Conservation (phyloP, 2,797 vertebrate species). For the Microctenopoma lineatum region DNA sequence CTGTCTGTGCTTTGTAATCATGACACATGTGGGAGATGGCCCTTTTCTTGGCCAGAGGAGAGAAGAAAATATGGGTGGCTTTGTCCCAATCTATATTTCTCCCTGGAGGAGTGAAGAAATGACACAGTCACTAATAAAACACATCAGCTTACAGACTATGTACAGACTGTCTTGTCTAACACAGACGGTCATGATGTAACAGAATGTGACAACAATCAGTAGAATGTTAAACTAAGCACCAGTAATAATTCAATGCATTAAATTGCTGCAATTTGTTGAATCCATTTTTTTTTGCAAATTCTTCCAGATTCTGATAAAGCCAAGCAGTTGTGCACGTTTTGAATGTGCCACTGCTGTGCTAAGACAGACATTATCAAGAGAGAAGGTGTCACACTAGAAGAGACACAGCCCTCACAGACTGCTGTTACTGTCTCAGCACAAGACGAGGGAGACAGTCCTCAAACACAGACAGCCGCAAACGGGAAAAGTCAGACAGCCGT, state of each 20-base stretch:
- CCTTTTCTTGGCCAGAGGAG: conserved; percentile 25
- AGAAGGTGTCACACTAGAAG: conserved; percentile 2
- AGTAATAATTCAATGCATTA: not conserved
- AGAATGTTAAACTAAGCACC: not conserved
- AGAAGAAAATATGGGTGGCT: conserved; percentile 22
- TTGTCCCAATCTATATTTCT: conserved; percentile 37
- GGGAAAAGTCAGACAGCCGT: conserved; percentile 41
- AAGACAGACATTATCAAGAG: not conserved
- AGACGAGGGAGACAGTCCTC: conserved; percentile 26
- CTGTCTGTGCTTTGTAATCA: conserved; percentile 50
- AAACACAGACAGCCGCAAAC: conserved; percentile 34
- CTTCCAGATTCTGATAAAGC: not conserved
- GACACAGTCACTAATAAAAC: conserved; percentile 43
- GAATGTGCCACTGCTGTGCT: not conserved
- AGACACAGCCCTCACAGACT: conserved; percentile 7
- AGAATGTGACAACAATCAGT: not conserved
- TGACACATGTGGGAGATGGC: conserved; percentile 47
- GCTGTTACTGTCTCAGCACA: conserved; percentile 15
- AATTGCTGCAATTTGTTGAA: not conserved
- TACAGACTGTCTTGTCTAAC: not conserved
- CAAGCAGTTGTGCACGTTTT: not conserved
- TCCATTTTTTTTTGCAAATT: not conserved
- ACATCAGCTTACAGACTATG: conserved; percentile 3
- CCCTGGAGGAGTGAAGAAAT: conserved; percentile 36
- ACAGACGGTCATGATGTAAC: not conserved